phyloP scores from a whole-genome alignment of 1,140 invertebrate species.

The Drosophila nigromelanica region DNA sequence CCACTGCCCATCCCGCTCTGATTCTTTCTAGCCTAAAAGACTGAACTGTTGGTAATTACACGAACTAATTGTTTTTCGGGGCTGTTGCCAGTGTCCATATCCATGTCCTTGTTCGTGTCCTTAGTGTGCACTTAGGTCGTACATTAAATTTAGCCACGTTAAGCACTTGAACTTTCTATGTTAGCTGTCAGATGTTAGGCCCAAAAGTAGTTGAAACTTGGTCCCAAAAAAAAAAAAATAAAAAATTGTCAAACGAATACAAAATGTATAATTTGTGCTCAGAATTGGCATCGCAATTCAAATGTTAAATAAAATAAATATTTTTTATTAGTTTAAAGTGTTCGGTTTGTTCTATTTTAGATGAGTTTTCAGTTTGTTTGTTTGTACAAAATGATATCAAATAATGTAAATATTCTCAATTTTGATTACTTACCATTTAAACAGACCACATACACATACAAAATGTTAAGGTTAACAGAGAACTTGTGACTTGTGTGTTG shows the following conservation, averaged over 20 bases:
- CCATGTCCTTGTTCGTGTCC: conserved; percentile 39
- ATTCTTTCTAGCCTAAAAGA: background rate
- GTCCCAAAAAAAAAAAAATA: too few species aligned
- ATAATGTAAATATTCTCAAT: too few species aligned
- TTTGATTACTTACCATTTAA: too few species aligned
- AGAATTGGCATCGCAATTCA: too few species aligned
- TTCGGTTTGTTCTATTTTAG: too few species aligned
- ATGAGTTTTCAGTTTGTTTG: too few species aligned
- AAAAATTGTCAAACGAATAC: too few species aligned
- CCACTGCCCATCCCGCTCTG: background rate
- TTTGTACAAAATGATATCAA: too few species aligned
- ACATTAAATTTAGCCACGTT: conserved; percentile 47
- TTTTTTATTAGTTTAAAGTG: too few species aligned
- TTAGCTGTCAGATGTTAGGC: background rate
- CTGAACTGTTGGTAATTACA: conserved; percentile 45
- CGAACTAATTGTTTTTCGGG: conserved; percentile 54
- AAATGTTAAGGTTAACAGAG: background rate
- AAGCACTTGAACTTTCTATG: conserved; percentile 44
- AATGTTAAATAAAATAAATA: too few species aligned
- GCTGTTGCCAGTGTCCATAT: conserved; percentile 7
- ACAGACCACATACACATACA: too few species aligned
- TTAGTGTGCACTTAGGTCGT: conserved; percentile 39
- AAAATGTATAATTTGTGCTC: too few species aligned
- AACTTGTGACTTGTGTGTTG: background rate
- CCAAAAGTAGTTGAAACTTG: background rate